phyloP scores from a whole-genome alignment of 2,113 vertebrate species.

The Brachionichthys hirsutus region DNA sequence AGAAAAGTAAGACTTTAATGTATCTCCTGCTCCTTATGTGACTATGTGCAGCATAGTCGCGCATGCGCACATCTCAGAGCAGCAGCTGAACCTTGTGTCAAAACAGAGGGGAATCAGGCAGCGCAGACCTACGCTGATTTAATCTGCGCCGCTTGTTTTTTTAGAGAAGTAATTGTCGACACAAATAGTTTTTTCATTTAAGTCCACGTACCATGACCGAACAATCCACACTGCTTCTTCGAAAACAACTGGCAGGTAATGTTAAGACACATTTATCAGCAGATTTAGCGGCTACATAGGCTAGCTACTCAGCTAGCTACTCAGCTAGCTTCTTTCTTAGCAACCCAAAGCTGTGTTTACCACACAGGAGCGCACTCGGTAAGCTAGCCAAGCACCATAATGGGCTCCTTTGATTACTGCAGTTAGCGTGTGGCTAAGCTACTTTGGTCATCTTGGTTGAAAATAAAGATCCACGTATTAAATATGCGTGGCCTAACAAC shows the following conservation, averaged over 20 bases:
- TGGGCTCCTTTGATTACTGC: slow-evolving; percentile 15
- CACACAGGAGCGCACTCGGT: slow-evolving; percentile 31
- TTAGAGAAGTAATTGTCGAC: slow-evolving; percentile 43
- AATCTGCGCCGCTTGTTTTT: slow-evolving; percentile 42
- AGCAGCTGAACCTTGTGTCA: slow-evolving; percentile 65
- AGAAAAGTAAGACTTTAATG: no score
- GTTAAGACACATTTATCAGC: not conserved
- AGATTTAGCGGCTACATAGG: slow-evolving; percentile 19
- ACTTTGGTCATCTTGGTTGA: not conserved
- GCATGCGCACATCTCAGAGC: slow-evolving; percentile 59
- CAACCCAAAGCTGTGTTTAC: slow-evolving; percentile 62
- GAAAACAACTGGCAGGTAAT: slow-evolving; percentile 82
- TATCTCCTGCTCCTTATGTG: no score
- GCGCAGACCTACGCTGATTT: slow-evolving; percentile 15
- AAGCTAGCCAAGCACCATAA: slow-evolving; percentile 36
- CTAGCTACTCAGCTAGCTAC: slow-evolving; percentile 28
- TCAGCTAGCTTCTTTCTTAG: slow-evolving; percentile 56
- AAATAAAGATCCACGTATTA: not conserved
- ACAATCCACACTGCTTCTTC: slow-evolving; percentile 79
- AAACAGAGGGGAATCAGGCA: slow-evolving; percentile 59
- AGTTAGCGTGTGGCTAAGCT: slow-evolving; percentile 1
- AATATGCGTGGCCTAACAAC: not conserved
- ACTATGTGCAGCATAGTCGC: slow-evolving; percentile 25
- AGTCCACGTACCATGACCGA: slow-evolving; percentile 77
- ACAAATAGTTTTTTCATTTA: slow-evolving; percentile 41